Conservation (phyloP, 2,113 vertebrate species). For the Eurypyga helias region DNA sequence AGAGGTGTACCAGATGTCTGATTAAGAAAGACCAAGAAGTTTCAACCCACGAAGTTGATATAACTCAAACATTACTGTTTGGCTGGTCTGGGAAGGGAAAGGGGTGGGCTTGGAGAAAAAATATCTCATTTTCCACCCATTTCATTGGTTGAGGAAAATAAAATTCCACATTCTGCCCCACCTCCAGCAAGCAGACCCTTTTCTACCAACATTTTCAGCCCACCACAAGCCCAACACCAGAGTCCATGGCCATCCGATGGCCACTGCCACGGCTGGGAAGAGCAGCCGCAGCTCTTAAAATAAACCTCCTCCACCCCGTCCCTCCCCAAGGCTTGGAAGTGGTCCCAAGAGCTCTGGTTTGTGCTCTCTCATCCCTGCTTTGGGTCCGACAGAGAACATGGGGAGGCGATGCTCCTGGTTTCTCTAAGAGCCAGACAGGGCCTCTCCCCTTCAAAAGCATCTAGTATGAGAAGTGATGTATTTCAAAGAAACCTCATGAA, state of each 20-base stretch:
- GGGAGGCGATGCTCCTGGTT: background rate
- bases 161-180: background rate
- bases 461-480: background rate
- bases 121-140: background rate
- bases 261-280: background rate
- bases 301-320: background rate
- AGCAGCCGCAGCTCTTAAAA: background rate
- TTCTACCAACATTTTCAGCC: background rate
- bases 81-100: background rate
- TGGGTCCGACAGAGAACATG: rapidly evolving
- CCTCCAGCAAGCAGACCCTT: background rate
- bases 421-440: background rate
- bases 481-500: background rate
- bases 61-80: background rate
- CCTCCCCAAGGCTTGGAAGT: background rate
- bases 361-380: background rate
- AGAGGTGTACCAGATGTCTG: background rate
- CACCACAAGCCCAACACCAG: background rate
- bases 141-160: background rate
- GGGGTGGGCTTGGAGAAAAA: background rate
- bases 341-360: background rate
- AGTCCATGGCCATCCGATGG: rapidly evolving
- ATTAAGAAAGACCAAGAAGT: background rate
- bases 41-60: background rate
- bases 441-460: background rate